Evolutionary conservation across 2,113 vertebrate genomes (phyloP), one percentile per base, ranked within the genome.

Genomic region (Petrocephalus microphthalmus): DNA sequence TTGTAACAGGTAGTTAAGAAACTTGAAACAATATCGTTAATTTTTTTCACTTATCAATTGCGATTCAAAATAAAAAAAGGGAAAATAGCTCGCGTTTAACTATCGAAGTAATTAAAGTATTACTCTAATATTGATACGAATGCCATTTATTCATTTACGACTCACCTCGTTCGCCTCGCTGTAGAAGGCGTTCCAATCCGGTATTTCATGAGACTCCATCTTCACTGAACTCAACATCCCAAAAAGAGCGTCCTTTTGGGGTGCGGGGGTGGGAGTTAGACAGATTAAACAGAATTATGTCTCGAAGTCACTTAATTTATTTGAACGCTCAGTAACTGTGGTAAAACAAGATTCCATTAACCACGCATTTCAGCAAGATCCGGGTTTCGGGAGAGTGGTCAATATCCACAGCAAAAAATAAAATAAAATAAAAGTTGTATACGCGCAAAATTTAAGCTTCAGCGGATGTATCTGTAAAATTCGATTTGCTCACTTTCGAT

Each of bases 171-270:
- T 95, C 88, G 95, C 91, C 86, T 97, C 96, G 49, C 93, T 95
- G 94, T 96, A 97, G 91, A 95, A 97, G 85, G 94, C 93, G 92
- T 94, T 96, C 96, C 96, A 97, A 87, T 97, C 96, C 33, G 96
- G 92, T 87, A 96, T 90, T 90, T 97, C 96, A 87, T 97, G 96
- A 47, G 94, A 94, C 94, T 97, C 96, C 96, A 97, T 97, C 94
- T 97, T 97, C 94, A 96, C 95, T 33, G 96, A 96, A 90, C 94
- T 96, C 95, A 96, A 96, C 96, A 97, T 96, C 94, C 95, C 96
- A 92, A 92, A 93, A 52, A 85, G 89, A 91, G 89, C 90, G 88
- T 90, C 92, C 85, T 81, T 84, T 88, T 90, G 85, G 86, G 90
- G 84, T 57, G 33, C 22, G 54, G 3, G 74, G 87, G 90, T 89